Percentiles rank a stretch among this genome's conserved stretches.
Evolutionary conservation across 2,888 invertebrate genomes (phyloP).

Genomic region (Rosalia funebris): DNA sequence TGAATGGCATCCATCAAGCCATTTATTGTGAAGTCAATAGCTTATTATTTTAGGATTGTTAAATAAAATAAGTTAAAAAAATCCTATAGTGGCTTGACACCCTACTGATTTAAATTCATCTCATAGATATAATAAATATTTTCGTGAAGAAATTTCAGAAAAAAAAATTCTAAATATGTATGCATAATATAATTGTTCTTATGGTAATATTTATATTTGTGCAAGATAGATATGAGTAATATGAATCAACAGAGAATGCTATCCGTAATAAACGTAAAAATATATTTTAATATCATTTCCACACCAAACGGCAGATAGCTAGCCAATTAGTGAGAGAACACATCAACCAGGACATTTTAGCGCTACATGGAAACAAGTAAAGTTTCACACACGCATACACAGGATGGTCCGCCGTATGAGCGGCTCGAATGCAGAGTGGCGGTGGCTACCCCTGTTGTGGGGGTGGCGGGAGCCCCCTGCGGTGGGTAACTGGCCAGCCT

Average conservation of each 20-base stretch:
- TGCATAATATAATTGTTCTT: no score
- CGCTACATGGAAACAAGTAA: constrained; percentile 33
- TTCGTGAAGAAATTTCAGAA: no score
- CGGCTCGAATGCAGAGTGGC: constrained; percentile 30
- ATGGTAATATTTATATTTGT: no score
- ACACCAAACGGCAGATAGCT: constrained; percentile 26
- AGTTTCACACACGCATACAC: constrained; percentile 31
- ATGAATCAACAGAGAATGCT: neutral
- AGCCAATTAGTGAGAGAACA: constrained; percentile 32
- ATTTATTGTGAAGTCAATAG: no score
- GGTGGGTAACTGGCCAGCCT: constrained; percentile 65
- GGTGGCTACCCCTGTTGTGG: constrained; percentile 36
- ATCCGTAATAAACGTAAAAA: neutral
- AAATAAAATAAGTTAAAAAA: no score
- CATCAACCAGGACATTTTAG: constrained; percentile 29
- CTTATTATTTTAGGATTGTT: no score
- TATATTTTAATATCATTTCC: constrained; percentile 18
- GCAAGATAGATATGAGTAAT: no score
- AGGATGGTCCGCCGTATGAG: constrained; percentile 14
- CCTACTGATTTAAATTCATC: no score
- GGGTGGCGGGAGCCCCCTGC: constrained; percentile 54
- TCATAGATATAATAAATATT: no score
- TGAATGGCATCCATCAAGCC: no score
- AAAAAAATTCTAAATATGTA: no score
- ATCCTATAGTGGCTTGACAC: no score